These are phyloP conservation scores for Nothocercus nigrocapillus DNA, from an alignment of 2,113 vertebrate species.

Conservation along the genomic window DNA sequence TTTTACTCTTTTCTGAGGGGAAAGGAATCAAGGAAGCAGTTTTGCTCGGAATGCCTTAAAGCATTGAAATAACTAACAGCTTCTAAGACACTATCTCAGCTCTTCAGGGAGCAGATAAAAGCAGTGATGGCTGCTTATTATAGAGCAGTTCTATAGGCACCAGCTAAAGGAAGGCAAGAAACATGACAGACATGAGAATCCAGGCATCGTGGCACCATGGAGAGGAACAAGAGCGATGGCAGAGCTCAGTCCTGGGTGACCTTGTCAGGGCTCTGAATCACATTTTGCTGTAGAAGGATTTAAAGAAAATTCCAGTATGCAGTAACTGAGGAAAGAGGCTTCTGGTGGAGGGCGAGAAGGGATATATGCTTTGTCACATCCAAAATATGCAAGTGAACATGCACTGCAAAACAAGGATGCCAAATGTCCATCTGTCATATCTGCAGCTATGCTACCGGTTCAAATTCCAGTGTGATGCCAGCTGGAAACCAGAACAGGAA, in stretches of 20 bases:
- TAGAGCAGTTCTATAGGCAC: not conserved
- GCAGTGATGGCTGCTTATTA: accelerated
- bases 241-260: not conserved
- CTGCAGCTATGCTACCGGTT: not conserved
- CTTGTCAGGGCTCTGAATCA: not conserved
- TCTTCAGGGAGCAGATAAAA: not conserved
- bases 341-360: not conserved
- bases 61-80: accelerated
- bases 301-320: not conserved
- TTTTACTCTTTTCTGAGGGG: not conserved
- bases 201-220: not conserved
- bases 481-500: not conserved
- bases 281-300: not conserved
- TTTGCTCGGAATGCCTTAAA: not conserved
- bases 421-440: not conserved
- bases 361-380: not conserved
- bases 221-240: not conserved
- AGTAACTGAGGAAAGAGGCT: not conserved
- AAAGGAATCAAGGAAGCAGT: not conserved
- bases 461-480: not conserved
- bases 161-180: not conserved
- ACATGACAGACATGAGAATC: accelerated
- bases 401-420: not conserved
- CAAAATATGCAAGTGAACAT: not conserved
- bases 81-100: not conserved